A percentile compares a stretch with the other conserved stretches of the same genome.
phyloP scores from a whole-genome alignment of 2,888 invertebrate genomes.

The Hydropsyche betteni region DNA sequence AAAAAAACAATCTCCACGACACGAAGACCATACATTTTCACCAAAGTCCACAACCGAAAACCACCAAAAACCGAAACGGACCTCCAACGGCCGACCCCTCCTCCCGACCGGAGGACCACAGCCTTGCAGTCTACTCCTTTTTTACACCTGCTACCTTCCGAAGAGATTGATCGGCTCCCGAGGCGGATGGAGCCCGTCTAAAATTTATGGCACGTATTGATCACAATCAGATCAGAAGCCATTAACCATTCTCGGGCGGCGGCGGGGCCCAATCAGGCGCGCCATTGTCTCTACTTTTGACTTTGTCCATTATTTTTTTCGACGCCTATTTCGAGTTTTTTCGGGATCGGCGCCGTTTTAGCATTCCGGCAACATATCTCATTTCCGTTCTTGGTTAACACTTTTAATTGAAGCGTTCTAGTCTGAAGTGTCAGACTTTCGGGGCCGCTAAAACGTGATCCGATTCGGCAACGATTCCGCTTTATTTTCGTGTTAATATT shows the following conservation, averaged over 20 bases:
- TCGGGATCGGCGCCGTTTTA: conserved; percentile 1
- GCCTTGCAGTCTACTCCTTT: neutral
- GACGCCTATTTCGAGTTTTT: conserved; percentile 13
- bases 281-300: too few species aligned
- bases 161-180: conserved; percentile 22
- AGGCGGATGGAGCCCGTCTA: conserved; percentile 25
- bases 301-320: neutral
- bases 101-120: too few species aligned
- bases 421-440: conserved; percentile 16
- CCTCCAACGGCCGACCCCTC: too few species aligned
- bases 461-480: too few species aligned
- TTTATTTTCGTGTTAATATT: too few species aligned
- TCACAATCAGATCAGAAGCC: conserved; percentile 33
- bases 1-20: too few species aligned
- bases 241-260: conserved; percentile 11
- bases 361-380: conserved; percentile 30
- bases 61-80: too few species aligned
- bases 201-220: conserved; percentile 33
- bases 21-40: too few species aligned
- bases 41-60: too few species aligned
- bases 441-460: too few species aligned
- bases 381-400: conserved; percentile 33
- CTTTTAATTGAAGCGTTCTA: conserved; percentile 27
- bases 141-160: conserved; percentile 22
- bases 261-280: too few species aligned